These are phyloP conservation scores for Amiota communis DNA, from an alignment of 2,888 invertebrate species.

Conservation along the genomic window DNA sequence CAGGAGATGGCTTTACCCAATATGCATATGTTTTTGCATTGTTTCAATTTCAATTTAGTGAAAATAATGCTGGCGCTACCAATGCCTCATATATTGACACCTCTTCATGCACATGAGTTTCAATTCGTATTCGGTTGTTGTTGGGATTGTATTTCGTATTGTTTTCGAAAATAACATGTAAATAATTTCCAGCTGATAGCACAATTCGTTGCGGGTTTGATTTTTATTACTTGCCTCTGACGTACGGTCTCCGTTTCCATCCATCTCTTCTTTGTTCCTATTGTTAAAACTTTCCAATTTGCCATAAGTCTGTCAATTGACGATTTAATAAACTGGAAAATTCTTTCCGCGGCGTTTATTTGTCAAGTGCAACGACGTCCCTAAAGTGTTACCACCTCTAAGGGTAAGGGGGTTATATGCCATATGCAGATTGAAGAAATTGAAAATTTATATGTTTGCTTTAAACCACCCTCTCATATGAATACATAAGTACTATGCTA, in stretches of 20 bases:
- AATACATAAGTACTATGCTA: too few species aligned
- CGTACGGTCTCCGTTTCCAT: neutral
- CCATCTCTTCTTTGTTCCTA: conserved; percentile 8
- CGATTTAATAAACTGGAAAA: conserved; percentile 71
- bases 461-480: too few species aligned
- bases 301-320: conserved; percentile 67
- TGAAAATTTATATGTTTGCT: neutral
- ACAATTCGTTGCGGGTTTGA: conserved; percentile 65
- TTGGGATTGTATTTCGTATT: conserved; percentile 47
- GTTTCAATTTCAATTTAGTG: conserved; percentile 24
- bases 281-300: conserved; percentile 60
- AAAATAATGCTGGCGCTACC: conserved; percentile 33
- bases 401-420: neutral
- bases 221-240: conserved; percentile 59
- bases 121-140: conserved; percentile 43
- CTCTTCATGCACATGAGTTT: conserved; percentile 25
- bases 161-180: conserved; percentile 62
- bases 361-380: neutral
- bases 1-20: conserved; percentile 22
- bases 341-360: conserved; percentile 40
- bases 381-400: too few species aligned
- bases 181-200: conserved; percentile 68
- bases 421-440: conserved; percentile 9
- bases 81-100: conserved; percentile 33
- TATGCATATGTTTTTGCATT: conserved; percentile 43